Percentiles rank a stretch among this genome's conserved stretches.
These are phyloP conservation scores for Sebastes reedi DNA, from an alignment of 2,797 vertebrate species.

Conservation along the genomic window DNA sequence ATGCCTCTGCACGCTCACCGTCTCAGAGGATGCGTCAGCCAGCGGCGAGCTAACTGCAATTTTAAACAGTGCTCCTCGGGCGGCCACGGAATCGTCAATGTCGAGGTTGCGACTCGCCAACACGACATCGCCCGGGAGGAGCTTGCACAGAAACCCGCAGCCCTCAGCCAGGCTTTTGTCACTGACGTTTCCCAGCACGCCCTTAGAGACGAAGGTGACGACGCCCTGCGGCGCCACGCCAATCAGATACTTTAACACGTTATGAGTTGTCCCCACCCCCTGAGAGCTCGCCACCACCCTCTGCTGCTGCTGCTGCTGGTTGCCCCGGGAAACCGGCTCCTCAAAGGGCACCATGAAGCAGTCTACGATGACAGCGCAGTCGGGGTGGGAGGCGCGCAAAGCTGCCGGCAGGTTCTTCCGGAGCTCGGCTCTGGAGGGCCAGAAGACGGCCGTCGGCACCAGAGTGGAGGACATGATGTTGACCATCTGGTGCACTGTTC, in stretches of 20 bases:
- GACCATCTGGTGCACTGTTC: conserved; percentile 80
- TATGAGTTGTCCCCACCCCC: conserved; percentile 5
- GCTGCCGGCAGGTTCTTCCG: conserved; percentile 81
- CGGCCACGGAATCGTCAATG: conserved; percentile 74
- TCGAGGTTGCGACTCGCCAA: conserved; percentile 75
- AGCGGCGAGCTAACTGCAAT: conserved; percentile 30
- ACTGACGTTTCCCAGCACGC: conserved; percentile 76
- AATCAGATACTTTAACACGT: conserved; percentile 81
- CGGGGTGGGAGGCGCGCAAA: conserved; percentile 72
- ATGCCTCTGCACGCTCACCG: conserved; percentile 68
- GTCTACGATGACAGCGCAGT: conserved; percentile 84
- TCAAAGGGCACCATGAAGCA: conserved; percentile 82
- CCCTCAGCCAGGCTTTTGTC: conserved; percentile 79
- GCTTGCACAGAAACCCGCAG: conserved; percentile 81
- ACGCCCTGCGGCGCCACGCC: conserved; percentile 84
- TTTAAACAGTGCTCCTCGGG: conserved; percentile 73
- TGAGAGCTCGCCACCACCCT: background rate
- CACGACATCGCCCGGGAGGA: conserved; percentile 80
- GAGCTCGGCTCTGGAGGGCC: conserved; percentile 82
- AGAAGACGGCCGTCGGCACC: conserved; percentile 83
- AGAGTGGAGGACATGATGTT: conserved; percentile 83
- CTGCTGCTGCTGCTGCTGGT: conserved; percentile 32
- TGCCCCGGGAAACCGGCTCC: conserved; percentile 62
- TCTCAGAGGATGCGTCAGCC: conserved; percentile 44
- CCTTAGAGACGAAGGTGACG: conserved; percentile 82